phyloP scores from a whole-genome alignment of 2,888 invertebrate species.

The Copidosoma aretas region DNA sequence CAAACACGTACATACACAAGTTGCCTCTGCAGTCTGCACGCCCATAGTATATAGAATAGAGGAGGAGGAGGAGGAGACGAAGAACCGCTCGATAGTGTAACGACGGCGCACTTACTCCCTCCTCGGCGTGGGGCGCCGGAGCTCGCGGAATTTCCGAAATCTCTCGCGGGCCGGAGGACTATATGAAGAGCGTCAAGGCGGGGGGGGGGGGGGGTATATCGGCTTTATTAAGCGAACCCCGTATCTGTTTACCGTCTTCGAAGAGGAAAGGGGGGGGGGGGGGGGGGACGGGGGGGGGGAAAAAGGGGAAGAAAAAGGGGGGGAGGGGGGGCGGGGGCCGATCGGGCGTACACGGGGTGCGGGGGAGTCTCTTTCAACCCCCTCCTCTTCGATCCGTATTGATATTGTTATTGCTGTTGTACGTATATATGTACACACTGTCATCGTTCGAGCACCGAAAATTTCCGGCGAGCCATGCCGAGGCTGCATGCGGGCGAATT shows the following conservation, averaged over 20 bases:
- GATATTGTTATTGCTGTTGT: neutral
- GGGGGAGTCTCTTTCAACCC: too few relatives aligned
- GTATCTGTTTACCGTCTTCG: neutral
- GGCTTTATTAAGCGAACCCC: neutral
- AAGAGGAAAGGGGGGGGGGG: neutral
- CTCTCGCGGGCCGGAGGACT: neutral
- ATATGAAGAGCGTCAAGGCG: neutral
- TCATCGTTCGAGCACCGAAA: neutral
- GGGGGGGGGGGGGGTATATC: neutral
- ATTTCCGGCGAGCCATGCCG: neutral
- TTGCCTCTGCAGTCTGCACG: too few relatives aligned
- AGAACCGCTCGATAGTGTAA: constrained; percentile 4
- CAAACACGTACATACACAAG: too few relatives aligned
- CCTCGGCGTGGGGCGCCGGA: neutral
- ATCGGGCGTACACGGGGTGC: neutral
- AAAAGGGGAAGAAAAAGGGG: neutral
- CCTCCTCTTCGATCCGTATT: neutral
- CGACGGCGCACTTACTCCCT: neutral
- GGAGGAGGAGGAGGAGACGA: neutral
- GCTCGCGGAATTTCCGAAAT: constrained; percentile 27
- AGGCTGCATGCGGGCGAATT: too few relatives aligned
- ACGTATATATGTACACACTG: too few relatives aligned
- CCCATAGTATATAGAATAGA: neutral
- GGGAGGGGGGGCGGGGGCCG: neutral
- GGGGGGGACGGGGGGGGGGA: neutral